These are phyloP conservation scores for Heterochromis multidens DNA, from an alignment of 2,113 vertebrate species.

Conservation along the genomic window DNA sequence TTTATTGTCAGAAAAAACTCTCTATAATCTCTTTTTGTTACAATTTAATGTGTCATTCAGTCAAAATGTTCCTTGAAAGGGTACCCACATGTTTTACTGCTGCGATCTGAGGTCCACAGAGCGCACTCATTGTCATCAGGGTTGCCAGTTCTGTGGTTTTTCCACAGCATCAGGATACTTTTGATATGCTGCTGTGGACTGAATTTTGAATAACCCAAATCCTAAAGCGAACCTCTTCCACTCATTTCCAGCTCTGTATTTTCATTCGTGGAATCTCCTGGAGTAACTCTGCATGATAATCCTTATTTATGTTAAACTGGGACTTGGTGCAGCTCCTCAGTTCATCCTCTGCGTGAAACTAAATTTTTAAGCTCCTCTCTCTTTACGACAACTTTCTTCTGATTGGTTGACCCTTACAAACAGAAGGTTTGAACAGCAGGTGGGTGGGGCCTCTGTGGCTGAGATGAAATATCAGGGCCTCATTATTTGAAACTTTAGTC, in stretches of 20 bases:
- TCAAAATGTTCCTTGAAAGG: not conserved
- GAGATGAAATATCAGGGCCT: not conserved
- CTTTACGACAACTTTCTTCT: not conserved
- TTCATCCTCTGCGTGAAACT: too few relatives aligned
- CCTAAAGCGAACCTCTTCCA: accelerated
- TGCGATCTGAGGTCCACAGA: not conserved
- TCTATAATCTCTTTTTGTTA: not conserved
- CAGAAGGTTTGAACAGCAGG: not conserved
- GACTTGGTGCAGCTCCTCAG: not conserved
- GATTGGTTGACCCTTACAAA: not conserved
- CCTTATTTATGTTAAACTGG: not conserved
- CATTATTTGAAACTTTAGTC: not conserved
- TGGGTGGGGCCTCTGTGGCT: not conserved
- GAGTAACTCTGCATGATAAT: not conserved
- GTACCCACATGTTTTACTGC: too few relatives aligned
- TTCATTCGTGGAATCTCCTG: too few relatives aligned
- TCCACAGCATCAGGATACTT: not conserved
- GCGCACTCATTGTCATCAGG: not conserved
- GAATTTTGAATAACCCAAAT: not conserved
- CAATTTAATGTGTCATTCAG: not conserved
- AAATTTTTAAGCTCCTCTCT: too few relatives aligned
- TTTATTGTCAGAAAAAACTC: not conserved
- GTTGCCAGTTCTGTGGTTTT: not conserved
- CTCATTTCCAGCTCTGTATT: not conserved
- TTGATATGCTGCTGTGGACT: not conserved